Base-by-base conservation (phyloP, 2,797 vertebrate species). In the Brotula barbata region DNA sequence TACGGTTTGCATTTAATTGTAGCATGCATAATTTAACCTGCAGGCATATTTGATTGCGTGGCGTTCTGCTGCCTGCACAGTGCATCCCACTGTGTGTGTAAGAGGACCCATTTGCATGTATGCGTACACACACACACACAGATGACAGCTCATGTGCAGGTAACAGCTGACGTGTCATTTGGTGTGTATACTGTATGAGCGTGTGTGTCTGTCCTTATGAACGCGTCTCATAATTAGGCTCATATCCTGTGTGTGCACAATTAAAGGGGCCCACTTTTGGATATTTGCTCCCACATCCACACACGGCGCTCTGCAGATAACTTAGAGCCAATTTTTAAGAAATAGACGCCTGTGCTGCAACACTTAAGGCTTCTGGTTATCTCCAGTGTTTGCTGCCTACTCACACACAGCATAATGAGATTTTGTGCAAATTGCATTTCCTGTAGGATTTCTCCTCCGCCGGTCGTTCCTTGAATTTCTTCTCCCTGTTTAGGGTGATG, bases 371-470 rank as follows among this genome's bases (percentile, higher is more conserved):
- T 46, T 25, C 62, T 75, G 70, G 73, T 82, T 82, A 77, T 85
- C 78, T 83, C 55, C 23, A 64, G 68, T 72, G 63, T 78, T 75
- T 78, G 60, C 80, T 73, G 53, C 80, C 73, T 75, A 66, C 70
- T 77, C 68, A 13, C 67, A 48, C 62, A 37, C 22, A 16, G 23
- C 55, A 22, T 80, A 80, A 82, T 81, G 71, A 80, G 74, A 78
- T 82, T n/a, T 76, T 75, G 65, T 68, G 72, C 70, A 66, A 78
- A 69, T 58, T 48, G 55, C 55, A 54, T 65, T 41, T 52, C 62
- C 14, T 31, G 51, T 67, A 69, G 67, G 75, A 73, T 44, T 70
- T 49, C 7, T 53, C 69, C 65, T 58, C 64, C 58, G 46, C 15
- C n/a, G 14, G n/a, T 25, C 10, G 5, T 11, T 52, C 31, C 8